These are phyloP conservation scores for Hydrotaea diabolus DNA, from an alignment of 2,888 invertebrate species.

Conservation along the genomic window DNA sequence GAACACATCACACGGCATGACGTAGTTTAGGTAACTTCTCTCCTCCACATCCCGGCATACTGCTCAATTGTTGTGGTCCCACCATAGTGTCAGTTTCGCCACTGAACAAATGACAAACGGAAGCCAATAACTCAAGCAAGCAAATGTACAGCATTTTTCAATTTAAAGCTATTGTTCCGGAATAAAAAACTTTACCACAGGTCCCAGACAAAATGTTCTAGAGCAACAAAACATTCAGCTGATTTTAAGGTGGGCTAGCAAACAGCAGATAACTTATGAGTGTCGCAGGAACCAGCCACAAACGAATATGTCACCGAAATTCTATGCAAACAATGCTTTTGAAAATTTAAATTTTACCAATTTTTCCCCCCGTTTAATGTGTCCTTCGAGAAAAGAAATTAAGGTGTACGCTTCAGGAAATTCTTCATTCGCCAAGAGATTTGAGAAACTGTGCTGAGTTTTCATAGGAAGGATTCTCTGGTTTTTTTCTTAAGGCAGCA, in stretches of 20 bases:
- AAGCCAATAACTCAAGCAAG: background rate
- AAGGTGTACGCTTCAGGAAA: too few species aligned
- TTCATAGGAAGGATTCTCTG: background rate
- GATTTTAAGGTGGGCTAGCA: background rate
- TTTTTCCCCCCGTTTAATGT: background rate
- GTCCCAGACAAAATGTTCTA: background rate
- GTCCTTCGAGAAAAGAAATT: background rate
- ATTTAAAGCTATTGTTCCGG: background rate
- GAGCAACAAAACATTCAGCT: background rate
- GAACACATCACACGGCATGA: background rate
- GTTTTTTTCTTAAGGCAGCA: background rate
- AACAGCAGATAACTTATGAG: background rate
- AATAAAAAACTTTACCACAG: background rate
- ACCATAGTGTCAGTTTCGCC: background rate
- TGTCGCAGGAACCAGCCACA: background rate
- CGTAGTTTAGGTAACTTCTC: background rate
- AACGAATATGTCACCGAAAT: background rate
- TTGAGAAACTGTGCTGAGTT: background rate
- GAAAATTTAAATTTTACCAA: constrained; percentile 8
- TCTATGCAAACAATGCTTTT: background rate
- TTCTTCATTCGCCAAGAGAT: background rate
- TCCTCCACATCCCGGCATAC: background rate
- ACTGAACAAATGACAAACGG: background rate
- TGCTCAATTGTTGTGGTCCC: too few species aligned
- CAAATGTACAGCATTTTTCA: background rate